Conservation (phyloP, 2,888 invertebrate species). For the Coelopa pilipes region DNA sequence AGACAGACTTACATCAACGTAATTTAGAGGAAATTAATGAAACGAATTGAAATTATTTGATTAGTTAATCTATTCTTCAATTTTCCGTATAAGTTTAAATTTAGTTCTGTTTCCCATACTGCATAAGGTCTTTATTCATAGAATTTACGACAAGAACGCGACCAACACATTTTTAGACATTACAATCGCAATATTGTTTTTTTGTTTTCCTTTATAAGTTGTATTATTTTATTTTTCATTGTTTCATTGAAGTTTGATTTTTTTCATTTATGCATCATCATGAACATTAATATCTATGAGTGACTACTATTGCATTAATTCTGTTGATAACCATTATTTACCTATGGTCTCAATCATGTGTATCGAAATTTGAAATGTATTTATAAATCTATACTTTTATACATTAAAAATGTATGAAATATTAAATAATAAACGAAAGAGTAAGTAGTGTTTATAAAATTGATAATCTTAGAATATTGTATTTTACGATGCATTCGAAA, state of each 20-base stretch:
- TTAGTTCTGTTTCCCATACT: not conserved
- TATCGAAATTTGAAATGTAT: not conserved
- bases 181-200: not conserved
- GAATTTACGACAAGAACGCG: not conserved
- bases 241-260: not conserved
- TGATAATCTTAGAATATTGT: no score
- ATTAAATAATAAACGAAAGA: no score
- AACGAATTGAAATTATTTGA: not conserved
- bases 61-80: not conserved
- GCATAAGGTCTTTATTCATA: not conserved
- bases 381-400: not conserved
- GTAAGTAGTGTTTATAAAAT: no score
- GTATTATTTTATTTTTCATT: not conserved
- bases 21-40: not conserved
- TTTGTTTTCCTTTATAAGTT: not conserved
- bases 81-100: conserved; percentile 1
- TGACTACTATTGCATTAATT: no score
- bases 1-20: not conserved
- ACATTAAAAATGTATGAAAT: conserved; percentile 3
- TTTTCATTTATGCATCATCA: not conserved
- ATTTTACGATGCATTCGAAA: no score
- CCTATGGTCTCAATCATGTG: not conserved
- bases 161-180: not conserved
- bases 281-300: no score
- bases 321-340: no score